Evolutionary conservation across 1,140 invertebrate species (phyloP), one percentile per base, ranked within the genome.

Genomic region (Dufourea novaeangliae): DNA sequence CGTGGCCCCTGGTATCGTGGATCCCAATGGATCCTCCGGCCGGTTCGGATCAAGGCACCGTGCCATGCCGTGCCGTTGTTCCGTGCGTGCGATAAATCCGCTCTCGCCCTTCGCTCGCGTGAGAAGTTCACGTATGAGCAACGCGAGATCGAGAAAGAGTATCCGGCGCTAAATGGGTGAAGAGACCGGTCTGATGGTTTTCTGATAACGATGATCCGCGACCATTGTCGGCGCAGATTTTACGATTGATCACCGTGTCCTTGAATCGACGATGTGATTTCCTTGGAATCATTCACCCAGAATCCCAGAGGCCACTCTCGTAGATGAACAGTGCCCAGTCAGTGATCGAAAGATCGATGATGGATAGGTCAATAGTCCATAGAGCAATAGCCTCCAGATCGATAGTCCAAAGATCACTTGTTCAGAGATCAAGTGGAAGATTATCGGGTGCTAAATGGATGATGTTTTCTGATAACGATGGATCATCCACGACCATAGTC

Each of bases 21-120:
- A 82, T 79, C 76, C 81, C 75, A 27, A 67, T 79, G 80, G 75
- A 82, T 83, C 80, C 80, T 73, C 50, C 32, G 39, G 59, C 52
- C 41, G 63, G 20, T 50, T 50, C 54, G 61, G 22, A 72, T 80
- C 77, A 56, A 25, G n/a, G 20, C 73, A 22, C 39, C 44, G 72
- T 76, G 63, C 73, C 63, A 64, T 73, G 79, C 62, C 66, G 73
- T 78, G 68, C 76, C 74, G 46, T 70, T 50, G 20, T 37, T 52
- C 22, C 41, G 62, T 79, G 79, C 71, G 78, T 75, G 78, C 80
- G 66, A 61, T 59, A 64, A 25, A 59, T 59, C 54, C 73, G 72
- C 72, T 46, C 17, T 67, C n/a, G 64, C 73, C 72, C 52, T 69
- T 66, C 25, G 37, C 52, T 75, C 72, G 72, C 72, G 72, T 75